These are phyloP conservation scores for Microcebus griseorufus DNA, from an alignment of 2,113 vertebrate genomes.

Conservation along the genomic window DNA sequence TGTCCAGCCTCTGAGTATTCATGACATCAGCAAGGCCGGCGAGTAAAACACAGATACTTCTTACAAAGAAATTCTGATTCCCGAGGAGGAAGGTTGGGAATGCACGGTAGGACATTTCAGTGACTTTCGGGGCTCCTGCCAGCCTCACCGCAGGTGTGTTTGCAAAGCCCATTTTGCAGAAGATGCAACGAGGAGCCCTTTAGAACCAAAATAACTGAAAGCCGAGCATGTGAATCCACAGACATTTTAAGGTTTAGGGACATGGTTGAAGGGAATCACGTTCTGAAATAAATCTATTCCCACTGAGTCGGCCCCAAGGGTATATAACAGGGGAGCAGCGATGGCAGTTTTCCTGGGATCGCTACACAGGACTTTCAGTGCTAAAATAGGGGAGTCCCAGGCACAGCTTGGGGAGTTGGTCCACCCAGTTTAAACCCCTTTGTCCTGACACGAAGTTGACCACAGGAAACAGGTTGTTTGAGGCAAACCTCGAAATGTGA, in stretches of 20 bases:
- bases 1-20: slow-evolving; percentile 83
- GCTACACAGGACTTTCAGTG: not conserved
- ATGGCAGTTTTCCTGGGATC: not conserved
- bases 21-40: slow-evolving; percentile 81
- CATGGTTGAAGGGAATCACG: not conserved
- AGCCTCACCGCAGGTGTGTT: not conserved
- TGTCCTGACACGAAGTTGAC: not conserved
- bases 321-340: not conserved
- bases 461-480: not conserved
- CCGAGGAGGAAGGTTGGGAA: not conserved
- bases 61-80: slow-evolving; percentile 45
- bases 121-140: not conserved
- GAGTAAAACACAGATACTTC: slow-evolving; percentile 62
- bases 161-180: not conserved
- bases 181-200: not conserved
- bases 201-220: not conserved
- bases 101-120: not conserved
- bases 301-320: not conserved
- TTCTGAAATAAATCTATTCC: not conserved
- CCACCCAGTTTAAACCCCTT: not conserved
- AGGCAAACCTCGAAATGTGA: not conserved
- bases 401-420: not conserved
- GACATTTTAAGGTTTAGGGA: not conserved
- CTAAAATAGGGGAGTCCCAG: not conserved
- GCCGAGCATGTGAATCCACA: not conserved